Evolutionary conservation across 2,888 invertebrate genomes (phyloP).

Genomic region (Parnassius mnemosyne): DNA sequence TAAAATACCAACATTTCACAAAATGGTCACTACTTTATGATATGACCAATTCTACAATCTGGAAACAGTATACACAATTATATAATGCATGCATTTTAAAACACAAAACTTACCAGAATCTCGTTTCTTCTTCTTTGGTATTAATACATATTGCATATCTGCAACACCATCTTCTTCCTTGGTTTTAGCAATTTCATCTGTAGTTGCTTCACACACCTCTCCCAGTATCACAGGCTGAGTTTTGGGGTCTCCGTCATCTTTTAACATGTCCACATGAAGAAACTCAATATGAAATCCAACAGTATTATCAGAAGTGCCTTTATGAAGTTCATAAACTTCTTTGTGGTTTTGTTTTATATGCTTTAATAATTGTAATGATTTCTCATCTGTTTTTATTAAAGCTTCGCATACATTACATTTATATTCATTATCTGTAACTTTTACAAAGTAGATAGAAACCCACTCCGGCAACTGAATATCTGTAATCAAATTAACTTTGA

Average conservation of each 20-base stretch:
- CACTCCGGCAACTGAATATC: slow-evolving; percentile 53
- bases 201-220: slow-evolving; percentile 52
- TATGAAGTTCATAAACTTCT: slow-evolving; percentile 64
- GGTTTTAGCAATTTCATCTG: slow-evolving; percentile 32
- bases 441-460: slow-evolving; percentile 61
- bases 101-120: slow-evolving; percentile 14
- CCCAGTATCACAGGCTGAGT: slow-evolving; percentile 52
- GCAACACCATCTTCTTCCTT: slow-evolving; percentile 35
- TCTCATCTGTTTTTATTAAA: slow-evolving; percentile 42
- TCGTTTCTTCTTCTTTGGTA: slow-evolving; percentile 42
- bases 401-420: slow-evolving; percentile 65
- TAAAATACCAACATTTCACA: no score
- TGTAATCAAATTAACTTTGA: slow-evolving; percentile 30
- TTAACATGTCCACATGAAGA: slow-evolving; percentile 57
- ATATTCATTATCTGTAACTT: slow-evolving; percentile 38
- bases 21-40: no score
- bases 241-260: slow-evolving; percentile 50
- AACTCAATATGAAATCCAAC: slow-evolving; percentile 71
- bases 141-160: slow-evolving; percentile 50
- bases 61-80: no score
- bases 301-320: slow-evolving; percentile 56
- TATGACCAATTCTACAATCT: no score
- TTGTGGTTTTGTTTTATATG: slow-evolving; percentile 56
- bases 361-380: slow-evolving; percentile 46
- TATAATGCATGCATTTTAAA: background rate